Percentiles rank a stretch among this genome's conserved stretches.
Conservation (phyloP, 2,797 vertebrate genomes). For the Esox masquinongy region DNA sequence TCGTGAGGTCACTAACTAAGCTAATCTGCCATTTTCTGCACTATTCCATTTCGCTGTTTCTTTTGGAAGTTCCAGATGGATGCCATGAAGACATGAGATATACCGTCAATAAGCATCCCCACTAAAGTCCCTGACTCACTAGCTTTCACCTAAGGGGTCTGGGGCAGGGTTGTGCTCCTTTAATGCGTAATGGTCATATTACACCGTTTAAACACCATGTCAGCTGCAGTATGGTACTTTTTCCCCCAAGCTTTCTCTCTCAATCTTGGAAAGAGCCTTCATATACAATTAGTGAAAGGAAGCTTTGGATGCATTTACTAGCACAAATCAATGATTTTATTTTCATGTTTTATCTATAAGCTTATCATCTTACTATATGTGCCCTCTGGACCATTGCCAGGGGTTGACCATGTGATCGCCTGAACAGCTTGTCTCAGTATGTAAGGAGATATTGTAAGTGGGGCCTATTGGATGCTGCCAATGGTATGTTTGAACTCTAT, state of each 20-base stretch:
- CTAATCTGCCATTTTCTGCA: not conserved
- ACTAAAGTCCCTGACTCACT: not conserved
- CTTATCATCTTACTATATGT: not conserved
- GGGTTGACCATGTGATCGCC: not conserved
- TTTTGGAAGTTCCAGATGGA: not conserved
- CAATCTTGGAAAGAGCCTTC: not conserved
- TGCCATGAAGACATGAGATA: not conserved
- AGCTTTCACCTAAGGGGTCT: not conserved
- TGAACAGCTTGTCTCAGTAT: not conserved
- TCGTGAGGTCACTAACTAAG: not conserved
- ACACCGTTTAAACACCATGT: not conserved
- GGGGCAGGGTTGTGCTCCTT: not conserved
- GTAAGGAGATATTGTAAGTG: not conserved
- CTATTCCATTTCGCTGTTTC: not conserved
- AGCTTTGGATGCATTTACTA: not conserved
- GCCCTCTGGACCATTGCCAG: not conserved
- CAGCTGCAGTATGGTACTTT: not conserved
- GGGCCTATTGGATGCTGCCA: not conserved
- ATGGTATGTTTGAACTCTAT: not conserved
- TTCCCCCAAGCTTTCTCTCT: too few species aligned
- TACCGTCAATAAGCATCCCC: not conserved
- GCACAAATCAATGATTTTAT: not conserved
- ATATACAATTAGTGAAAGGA: not conserved
- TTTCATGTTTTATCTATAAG: not conserved
- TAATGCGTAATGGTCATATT: too few species aligned